Evolutionary conservation across 2,888 invertebrate species (phyloP).

Genomic region (Drosophila tanythrix): DNA sequence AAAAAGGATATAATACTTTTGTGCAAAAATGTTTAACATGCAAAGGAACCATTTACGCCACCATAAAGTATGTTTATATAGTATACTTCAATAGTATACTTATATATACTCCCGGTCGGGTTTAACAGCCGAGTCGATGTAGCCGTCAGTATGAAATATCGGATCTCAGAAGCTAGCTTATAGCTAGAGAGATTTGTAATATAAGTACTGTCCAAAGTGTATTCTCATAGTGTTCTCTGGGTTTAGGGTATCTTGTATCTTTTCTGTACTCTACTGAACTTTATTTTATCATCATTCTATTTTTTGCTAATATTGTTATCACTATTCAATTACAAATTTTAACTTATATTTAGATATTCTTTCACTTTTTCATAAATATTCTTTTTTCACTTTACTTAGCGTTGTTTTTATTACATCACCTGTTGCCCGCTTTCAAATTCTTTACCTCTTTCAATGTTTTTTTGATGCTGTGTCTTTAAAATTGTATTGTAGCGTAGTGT

Average conservation of each 20-base stretch:
- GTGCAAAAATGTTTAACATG: neutral
- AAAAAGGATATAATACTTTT: no score
- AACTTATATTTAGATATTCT: neutral
- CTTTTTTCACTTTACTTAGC: neutral
- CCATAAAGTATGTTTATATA: no score
- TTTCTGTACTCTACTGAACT: neutral
- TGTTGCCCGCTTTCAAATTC: neutral
- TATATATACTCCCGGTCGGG: no score
- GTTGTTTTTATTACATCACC: neutral
- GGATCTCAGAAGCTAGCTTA: no score
- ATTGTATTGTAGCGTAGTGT: slow-evolving; percentile 31
- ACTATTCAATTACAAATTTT: no score
- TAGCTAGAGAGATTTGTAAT: no score
- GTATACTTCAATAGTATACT: no score
- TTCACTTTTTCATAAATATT: no score
- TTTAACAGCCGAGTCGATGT: no score
- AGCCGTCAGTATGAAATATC: no score
- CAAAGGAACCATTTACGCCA: no score
- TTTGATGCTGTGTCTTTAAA: neutral
- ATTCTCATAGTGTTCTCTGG: neutral
- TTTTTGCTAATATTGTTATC: neutral
- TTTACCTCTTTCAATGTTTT: neutral
- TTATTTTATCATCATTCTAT: neutral
- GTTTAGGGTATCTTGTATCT: neutral
- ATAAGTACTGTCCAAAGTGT: neutral